These are phyloP conservation scores for Apotomis betuletana DNA, from an alignment of 2,888 invertebrate genomes.

Conservation along the genomic window DNA sequence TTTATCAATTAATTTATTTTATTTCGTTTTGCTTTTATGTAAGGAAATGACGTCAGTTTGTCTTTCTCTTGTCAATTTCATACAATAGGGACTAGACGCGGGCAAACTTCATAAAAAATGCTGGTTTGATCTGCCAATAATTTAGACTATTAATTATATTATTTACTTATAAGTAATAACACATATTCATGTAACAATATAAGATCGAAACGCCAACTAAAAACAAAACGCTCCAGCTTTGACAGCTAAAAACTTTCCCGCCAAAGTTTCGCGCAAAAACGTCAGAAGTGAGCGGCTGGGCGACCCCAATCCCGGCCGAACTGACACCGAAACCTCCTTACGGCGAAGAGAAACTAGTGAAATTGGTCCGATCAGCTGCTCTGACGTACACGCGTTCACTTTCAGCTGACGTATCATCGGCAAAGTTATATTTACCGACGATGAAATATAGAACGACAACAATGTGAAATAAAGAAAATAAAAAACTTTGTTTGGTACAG, in stretches of 20 bases:
- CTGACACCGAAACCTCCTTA: slow-evolving; percentile 39
- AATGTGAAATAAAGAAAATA: neutral
- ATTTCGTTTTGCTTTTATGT: too few relatives aligned
- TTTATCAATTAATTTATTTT: too few relatives aligned
- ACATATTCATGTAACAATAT: neutral
- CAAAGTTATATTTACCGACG: slow-evolving; percentile 10
- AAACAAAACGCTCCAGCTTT: slow-evolving; percentile 6
- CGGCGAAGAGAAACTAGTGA: slow-evolving; percentile 35
- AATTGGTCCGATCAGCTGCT: slow-evolving; percentile 28
- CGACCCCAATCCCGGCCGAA: slow-evolving; percentile 28
- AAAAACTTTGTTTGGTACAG: neutral
- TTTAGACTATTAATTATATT: too few relatives aligned
- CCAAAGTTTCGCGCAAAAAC: slow-evolving; percentile 40
- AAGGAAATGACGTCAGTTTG: too few relatives aligned
- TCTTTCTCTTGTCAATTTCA: too few relatives aligned
- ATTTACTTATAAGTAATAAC: neutral
- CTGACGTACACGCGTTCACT: slow-evolving; percentile 31
- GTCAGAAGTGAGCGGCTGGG: slow-evolving; percentile 36
- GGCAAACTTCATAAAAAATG: too few relatives aligned
- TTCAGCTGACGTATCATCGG: slow-evolving; percentile 15
- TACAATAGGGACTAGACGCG: too few relatives aligned
- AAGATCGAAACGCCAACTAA: neutral
- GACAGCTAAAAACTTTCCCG: slow-evolving; percentile 34
- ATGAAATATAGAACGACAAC: neutral
- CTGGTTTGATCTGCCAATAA: too few relatives aligned